Percentiles rank a stretch among this genome's conserved stretches.
phyloP scores from a whole-genome alignment of 1,140 invertebrate genomes.

The Wiebesia pumilae region DNA sequence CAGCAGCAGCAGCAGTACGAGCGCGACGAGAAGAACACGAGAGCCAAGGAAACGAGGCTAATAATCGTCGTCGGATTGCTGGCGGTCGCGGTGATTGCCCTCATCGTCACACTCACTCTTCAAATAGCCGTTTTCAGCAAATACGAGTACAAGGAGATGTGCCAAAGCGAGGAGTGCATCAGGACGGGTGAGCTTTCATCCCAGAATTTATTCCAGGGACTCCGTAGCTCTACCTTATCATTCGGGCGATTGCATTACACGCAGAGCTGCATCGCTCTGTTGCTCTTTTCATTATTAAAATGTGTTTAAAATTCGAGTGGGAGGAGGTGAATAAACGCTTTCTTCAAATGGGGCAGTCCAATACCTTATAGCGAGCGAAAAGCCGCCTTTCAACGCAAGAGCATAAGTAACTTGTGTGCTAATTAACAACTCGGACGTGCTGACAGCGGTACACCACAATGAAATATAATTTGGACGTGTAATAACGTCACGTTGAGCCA shows the following conservation, averaged over 20 bases:
- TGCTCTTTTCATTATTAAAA: no score
- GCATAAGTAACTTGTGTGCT: no score
- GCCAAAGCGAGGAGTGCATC: constrained; percentile 72
- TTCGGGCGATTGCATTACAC: not conserved
- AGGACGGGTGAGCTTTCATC: constrained; percentile 66
- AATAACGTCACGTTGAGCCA: no score
- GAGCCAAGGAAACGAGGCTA: constrained; percentile 64
- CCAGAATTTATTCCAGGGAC: not conserved
- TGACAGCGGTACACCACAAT: no score
- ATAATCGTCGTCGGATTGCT: constrained; percentile 69
- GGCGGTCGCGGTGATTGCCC: constrained; percentile 68
- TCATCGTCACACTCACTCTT: constrained; percentile 67
- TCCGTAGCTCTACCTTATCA: not conserved
- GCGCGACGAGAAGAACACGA: constrained; percentile 64
- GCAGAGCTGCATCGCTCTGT: not conserved
- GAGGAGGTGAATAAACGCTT: no score
- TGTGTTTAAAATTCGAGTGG: no score
- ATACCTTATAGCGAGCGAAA: no score
- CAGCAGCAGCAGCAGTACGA: constrained; percentile 63
- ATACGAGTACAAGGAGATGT: constrained; percentile 70
- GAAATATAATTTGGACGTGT: no score
- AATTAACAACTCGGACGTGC: no score
- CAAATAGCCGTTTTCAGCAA: constrained; percentile 68
- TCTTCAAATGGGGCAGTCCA: no score
- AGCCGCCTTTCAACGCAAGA: no score